Conservation (phyloP, 2,888 invertebrate species). For the Rhopalosiphum nymphaeae region DNA sequence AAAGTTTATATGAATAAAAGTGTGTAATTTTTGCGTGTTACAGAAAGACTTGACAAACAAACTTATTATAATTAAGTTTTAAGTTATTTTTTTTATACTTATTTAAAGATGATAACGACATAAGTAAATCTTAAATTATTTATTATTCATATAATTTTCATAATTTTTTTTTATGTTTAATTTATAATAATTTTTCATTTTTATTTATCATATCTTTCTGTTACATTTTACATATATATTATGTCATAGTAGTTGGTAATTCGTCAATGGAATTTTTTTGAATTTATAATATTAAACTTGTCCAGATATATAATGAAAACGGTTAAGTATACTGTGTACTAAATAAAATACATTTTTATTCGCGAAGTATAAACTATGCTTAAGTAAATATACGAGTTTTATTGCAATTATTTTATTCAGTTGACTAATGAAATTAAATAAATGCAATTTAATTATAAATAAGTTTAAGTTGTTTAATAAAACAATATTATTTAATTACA, state of each 20-base stretch:
- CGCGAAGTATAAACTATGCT: neutral
- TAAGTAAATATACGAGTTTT: neutral
- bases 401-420: neutral
- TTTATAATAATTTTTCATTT: no score
- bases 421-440: neutral
- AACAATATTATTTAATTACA: neutral
- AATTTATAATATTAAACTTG: neutral
- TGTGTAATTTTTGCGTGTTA: no score
- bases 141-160: no score
- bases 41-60: no score
- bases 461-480: neutral
- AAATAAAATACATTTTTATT: neutral
- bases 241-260: neutral
- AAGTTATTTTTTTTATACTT: no score
- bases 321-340: neutral
- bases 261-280: neutral
- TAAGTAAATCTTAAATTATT: no score
- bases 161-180: no score
- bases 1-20: neutral
- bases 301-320: neutral
- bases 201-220: no score
- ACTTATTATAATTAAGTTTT: no score
- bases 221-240: neutral
- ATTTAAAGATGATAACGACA: no score
- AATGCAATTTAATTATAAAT: neutral